These are phyloP conservation scores for Biston betularia DNA, from an alignment of 2,888 invertebrate genomes.

Conservation along the genomic window DNA sequence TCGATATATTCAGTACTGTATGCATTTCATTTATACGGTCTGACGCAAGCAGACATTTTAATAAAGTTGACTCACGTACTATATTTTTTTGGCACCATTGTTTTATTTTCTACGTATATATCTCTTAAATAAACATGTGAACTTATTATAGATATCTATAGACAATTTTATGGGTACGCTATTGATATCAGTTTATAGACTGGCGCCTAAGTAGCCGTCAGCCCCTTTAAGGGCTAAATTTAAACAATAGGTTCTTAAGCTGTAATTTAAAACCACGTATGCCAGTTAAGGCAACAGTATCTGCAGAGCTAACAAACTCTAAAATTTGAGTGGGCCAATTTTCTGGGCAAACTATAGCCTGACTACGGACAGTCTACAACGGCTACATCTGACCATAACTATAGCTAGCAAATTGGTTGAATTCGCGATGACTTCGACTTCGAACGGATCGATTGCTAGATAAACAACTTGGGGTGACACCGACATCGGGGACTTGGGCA, in stretches of 20 bases:
- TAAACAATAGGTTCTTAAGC: background rate
- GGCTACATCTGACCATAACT: conserved; percentile 49
- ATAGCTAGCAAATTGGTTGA: conserved; percentile 57
- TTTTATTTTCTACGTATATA: conserved; percentile 31
- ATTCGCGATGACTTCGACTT: conserved; percentile 55
- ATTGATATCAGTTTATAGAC: background rate
- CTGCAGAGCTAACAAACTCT: background rate
- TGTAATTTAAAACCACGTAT: background rate
- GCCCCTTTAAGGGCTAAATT: background rate
- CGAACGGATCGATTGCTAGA: conserved; percentile 72
- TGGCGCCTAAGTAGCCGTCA: background rate
- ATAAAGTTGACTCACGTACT: conserved; percentile 39
- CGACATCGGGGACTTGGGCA: conserved; percentile 34
- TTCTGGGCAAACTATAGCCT: conserved; percentile 17
- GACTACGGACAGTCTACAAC: conserved; percentile 34
- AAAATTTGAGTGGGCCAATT: background rate
- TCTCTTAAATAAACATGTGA: conserved; percentile 21
- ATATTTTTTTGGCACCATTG: conserved; percentile 36
- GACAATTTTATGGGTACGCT: conserved; percentile 1
- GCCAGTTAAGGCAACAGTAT: background rate
- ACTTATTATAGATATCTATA: conserved; percentile 1
- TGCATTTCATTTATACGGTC: conserved; percentile 41
- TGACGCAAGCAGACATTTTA: conserved; percentile 44
- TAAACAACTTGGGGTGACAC: conserved; percentile 68
- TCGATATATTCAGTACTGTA: conserved; percentile 39